Evolutionary conservation across 2,888 invertebrate genomes (phyloP).

Genomic region (Drosophila tanythrix): DNA sequence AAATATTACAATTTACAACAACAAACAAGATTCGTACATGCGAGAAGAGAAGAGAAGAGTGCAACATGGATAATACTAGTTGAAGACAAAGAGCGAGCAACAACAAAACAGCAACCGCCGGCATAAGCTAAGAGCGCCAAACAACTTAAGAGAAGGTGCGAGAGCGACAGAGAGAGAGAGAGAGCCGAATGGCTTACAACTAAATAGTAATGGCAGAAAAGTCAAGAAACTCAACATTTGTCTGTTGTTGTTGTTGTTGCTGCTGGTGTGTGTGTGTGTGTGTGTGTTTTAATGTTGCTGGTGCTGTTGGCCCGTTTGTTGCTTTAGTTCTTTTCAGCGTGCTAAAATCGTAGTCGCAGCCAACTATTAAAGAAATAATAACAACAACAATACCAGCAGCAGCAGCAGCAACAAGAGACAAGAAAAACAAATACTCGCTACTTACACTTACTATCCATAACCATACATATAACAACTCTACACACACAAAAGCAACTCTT

Average conservation of each 20-base stretch:
- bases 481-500: constrained; percentile 33
- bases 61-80: constrained; percentile 55
- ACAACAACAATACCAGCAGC: constrained; percentile 17
- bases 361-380: constrained; percentile 69
- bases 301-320: constrained; percentile 51
- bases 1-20: constrained; percentile 64
- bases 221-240: constrained; percentile 76
- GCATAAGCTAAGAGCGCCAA: constrained; percentile 26
- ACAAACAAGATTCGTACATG: constrained; percentile 16
- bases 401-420: constrained; percentile 30
- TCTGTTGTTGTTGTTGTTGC: constrained; percentile 15
- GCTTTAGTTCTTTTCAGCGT: constrained; percentile 48
- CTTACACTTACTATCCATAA: constrained; percentile 75
- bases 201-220: constrained; percentile 69
- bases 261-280: constrained; percentile 12
- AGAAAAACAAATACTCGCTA: constrained; percentile 77
- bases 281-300: constrained; percentile 31
- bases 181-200: constrained; percentile 47
- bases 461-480: constrained; percentile 58
- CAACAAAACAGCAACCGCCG: constrained; percentile 39
- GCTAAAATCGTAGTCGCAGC: constrained; percentile 50
- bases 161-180: constrained; percentile 19
- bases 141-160: constrained; percentile 23
- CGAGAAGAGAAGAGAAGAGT: constrained; percentile 22
- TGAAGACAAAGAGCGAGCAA: constrained; percentile 41